Conservation (phyloP, 2,888 invertebrate species). For the Microplitis deprimator region DNA sequence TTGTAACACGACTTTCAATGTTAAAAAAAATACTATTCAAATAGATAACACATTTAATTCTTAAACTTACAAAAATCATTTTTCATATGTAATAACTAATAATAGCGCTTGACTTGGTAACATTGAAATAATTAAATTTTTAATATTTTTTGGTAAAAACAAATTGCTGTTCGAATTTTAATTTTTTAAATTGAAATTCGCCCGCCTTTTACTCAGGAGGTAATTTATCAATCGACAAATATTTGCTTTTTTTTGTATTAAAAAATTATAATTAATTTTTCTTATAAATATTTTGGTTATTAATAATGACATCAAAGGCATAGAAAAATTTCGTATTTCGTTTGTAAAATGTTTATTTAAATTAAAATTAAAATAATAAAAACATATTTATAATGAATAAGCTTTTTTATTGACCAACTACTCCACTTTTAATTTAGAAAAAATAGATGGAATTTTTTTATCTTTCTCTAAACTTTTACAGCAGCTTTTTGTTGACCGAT, state of each 20-base stretch:
- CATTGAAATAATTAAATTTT: background rate
- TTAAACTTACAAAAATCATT: no score
- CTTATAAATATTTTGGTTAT: background rate
- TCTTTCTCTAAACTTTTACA: conserved; percentile 54
- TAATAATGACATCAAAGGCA: background rate
- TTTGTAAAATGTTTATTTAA: background rate
- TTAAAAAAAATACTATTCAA: background rate
- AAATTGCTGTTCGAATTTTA: background rate
- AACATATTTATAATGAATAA: background rate
- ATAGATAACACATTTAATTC: background rate
- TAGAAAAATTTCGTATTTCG: background rate
- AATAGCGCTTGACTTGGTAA: no score
- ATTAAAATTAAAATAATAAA: background rate
- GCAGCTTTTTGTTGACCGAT: conserved; percentile 76
- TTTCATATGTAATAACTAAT: no score
- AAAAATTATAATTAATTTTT: background rate
- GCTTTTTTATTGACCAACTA: background rate
- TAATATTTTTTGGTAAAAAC: background rate
- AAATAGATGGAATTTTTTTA: background rate
- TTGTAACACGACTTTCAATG: background rate
- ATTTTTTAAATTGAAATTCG: background rate
- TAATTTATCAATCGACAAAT: background rate
- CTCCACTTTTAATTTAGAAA: background rate
- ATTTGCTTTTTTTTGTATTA: background rate
- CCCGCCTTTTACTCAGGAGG: background rate